Conservation (phyloP, 2,797 vertebrate species). For the Furcifer pardalis region DNA sequence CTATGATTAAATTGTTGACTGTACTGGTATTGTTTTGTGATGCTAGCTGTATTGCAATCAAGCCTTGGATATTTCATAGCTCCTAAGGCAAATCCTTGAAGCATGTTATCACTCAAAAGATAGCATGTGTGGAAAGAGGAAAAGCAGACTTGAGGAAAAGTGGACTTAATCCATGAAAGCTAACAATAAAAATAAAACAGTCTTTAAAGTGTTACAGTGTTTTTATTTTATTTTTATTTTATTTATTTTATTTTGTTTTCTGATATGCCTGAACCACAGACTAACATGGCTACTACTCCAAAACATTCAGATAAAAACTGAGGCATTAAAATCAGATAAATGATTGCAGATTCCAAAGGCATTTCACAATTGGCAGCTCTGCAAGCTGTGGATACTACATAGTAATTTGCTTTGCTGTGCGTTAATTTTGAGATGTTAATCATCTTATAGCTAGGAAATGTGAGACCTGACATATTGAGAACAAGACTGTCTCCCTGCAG, state of each 20-base stretch:
- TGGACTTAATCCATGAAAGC: no score
- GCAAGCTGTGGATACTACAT: background rate
- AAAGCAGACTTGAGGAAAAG: background rate
- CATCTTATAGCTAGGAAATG: background rate
- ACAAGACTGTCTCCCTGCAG: background rate
- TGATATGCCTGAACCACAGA: no score
- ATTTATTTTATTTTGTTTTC: no score
- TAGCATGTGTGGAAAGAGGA: background rate
- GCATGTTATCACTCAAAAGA: background rate
- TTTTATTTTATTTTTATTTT: no score
- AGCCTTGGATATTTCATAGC: conserved; percentile 2
- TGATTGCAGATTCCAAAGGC: background rate
- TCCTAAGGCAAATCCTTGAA: background rate
- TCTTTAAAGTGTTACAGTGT: no score
- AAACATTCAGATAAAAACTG: background rate
- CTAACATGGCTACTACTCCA: no score
- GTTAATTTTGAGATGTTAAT: background rate
- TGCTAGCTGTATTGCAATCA: background rate
- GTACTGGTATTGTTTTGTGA: background rate
- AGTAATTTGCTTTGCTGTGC: background rate
- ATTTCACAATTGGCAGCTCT: background rate
- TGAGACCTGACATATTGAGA: background rate
- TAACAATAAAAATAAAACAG: no score
- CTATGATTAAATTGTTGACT: conserved; percentile 12
- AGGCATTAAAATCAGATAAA: background rate